Evolutionary conservation across 2,888 invertebrate genomes (phyloP).

Genomic region (Melanostoma mellinum): DNA sequence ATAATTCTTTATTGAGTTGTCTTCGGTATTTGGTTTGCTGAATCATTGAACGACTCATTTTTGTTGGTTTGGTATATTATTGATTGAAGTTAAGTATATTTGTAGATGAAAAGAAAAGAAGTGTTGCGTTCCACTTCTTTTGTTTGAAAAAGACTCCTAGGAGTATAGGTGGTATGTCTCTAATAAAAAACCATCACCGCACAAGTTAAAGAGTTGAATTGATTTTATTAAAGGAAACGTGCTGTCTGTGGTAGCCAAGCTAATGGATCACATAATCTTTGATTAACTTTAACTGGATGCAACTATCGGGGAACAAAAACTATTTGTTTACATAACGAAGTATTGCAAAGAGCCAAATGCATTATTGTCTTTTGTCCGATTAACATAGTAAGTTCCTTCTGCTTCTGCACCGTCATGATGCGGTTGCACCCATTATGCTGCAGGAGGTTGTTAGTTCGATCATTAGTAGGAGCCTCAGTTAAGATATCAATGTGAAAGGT

Average conservation of each 20-base stretch:
- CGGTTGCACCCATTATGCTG: no score
- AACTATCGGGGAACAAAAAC: no score
- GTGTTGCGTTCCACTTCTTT: constrained; percentile 13
- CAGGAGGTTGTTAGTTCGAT: no score
- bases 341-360: no score
- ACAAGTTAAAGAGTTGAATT: not conserved
- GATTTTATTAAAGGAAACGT: constrained; percentile 1
- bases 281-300: not conserved
- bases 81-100: constrained; percentile 19
- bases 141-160: constrained; percentile 9
- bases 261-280: constrained; percentile 40
- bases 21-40: constrained; percentile 28
- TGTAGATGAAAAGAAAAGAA: constrained; percentile 9
- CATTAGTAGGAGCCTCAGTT: no score
- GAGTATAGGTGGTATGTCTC: no score
- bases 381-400: no score
- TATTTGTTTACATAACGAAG: no score
- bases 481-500: no score
- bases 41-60: constrained; percentile 26
- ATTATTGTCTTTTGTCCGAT: no score
- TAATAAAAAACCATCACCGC: no score
- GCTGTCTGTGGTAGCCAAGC: constrained; percentile 25
- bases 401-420: no score
- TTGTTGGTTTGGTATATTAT: not conserved
- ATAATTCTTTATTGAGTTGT: constrained; percentile 44